Base-by-base conservation (phyloP, 92 coral and sea anemone species). In the Galaxea fascicularis region DNA sequence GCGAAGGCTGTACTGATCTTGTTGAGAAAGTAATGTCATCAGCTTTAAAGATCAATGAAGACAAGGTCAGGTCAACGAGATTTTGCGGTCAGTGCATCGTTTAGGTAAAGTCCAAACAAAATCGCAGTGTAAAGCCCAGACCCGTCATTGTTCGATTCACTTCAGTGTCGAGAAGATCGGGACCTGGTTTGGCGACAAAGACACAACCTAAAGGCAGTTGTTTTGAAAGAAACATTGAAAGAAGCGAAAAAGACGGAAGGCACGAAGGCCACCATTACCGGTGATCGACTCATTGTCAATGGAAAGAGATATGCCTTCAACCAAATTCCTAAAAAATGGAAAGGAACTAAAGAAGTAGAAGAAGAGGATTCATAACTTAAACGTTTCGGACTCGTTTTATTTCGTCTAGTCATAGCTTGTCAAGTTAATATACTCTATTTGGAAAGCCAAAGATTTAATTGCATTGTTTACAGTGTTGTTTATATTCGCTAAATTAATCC, bases 181-280 rank as follows among this genome's bases (percentile, higher is more conserved):
- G 93, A 86, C 69, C 15, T 86, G 14, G 74, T 76, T 45, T 70
- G 82, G 60, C 73, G 74, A 52, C 39, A 71, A 17, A 13, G 51
- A 53, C 76, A 87, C 7, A 91, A 89, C 15, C 28, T 88, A 87
- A 49, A 26, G 89, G 91, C 26, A 87, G 74, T 46, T 78, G 86
- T 47, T 16, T 71, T 11, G 45, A 45, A 44, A n/a, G n/a, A n/a
- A n/a, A n/a, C n/a, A 9, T 9, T 47, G 31, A 45, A 47, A 82
- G 79, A 79, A 78, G 80, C 64, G 53, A 41, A n/a, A 71, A 59
- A 60, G 57, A 29, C 13, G 74, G 30, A 22, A 11, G 39, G 76
- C 52, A 46, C 52, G 26, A 71, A 41, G 51, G 75, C 57, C 21
- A 16, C 53, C 52, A 39, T 70, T 17, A 45, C 24, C 15, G 54